Base-by-base conservation (phyloP, 2,797 vertebrate species). In the Eleutherodactylus coqui region DNA sequence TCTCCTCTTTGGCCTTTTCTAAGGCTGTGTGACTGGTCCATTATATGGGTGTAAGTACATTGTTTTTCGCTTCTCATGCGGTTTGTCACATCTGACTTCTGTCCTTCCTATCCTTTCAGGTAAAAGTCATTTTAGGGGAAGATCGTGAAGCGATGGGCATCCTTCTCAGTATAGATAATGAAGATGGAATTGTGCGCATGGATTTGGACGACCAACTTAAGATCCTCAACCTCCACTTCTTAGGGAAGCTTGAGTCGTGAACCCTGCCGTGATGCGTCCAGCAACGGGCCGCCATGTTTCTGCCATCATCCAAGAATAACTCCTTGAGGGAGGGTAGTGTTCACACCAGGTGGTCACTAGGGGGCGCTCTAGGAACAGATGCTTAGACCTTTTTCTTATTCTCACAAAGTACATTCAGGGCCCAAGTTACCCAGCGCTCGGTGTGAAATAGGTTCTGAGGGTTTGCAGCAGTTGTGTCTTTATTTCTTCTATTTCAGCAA, bases 131-230 rank as follows among this genome's bases (percentile, higher is more conserved):
- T 86, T 89, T 98, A 85, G 97, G 97, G 0, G 97, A 98, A 76
- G 97, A 98, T 90, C 91, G 97, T 0, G 97, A 98, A 89, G 96
- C 96, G 19, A 98, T 96, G 0, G 97, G 97, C 0, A 95, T 96
- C 85, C 94, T 98, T 58, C 90, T 98, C 27, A 97, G 97, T 82
- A 98, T 98, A 0, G 97, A 98, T 2, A 97, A 96, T 0, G 97
- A 98, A 88, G 97, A 98, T 0, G 97, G 97, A 51, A 98, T 98
- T 0, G 96, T 98, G 3, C 94, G 97, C 58, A 98, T 97, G 96
- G 97, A 97, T 90, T 92, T 96, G 67, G 96, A 97, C 0, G 95
- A 97, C 78, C 95, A 96, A 91, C 95, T 98, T 43, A 98, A 97
- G 92, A 98, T 98, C 90, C 96, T 98, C 88, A 98, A 98, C 92